Base-by-base conservation (phyloP, 2,888 invertebrate species). In the Drosophila affinis region DNA sequence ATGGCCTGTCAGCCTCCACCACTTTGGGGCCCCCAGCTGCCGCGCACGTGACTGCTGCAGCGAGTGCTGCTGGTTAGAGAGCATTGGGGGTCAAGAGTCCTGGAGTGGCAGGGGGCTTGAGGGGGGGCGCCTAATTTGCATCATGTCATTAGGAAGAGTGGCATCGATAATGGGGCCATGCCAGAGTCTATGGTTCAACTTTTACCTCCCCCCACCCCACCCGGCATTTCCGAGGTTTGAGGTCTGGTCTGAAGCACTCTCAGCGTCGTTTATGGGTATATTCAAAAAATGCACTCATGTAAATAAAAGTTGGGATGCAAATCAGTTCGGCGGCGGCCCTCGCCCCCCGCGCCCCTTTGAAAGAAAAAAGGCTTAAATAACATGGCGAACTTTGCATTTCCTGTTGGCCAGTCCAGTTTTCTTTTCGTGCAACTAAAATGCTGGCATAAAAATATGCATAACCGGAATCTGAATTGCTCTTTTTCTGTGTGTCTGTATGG, bases 21-120 rank as follows among this genome's bases (percentile, higher is more conserved):
- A 72, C 62, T 69, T 69, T 78, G 68, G 64, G 67, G 60, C 79
- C 85, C 6, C 14, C 39, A 76, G 67, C 83, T 75, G 83, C 55
- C 77, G 87, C 77, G 87, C 84, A 84, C 87, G 87, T 84, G 84
- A 84, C 88, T 80, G 62, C 39, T 49, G 53, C 58, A 56, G 55
- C 44, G 56, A 49, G 72, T 63, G 72, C 47, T 56, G 63, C 4
- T 29, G 51, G 58, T 12, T 68, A 58, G 45, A 44, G 65, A 21
- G 34, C 65, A 69, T 49, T 63, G 32, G 62, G 62, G 67, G 67
- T 67, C 67, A 67, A 32, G 32, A 14, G 39, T 49, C 51, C 51
- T 18, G 51, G 48, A 59, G 70, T 58, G 53, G 62, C 5, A 3
- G 24, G 24, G 24, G 24, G 24, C 4, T 5, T 4, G 5, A 0